phyloP scores from a whole-genome alignment of 2,888 invertebrate genomes.

The Hofmannophila pseudospretella region DNA sequence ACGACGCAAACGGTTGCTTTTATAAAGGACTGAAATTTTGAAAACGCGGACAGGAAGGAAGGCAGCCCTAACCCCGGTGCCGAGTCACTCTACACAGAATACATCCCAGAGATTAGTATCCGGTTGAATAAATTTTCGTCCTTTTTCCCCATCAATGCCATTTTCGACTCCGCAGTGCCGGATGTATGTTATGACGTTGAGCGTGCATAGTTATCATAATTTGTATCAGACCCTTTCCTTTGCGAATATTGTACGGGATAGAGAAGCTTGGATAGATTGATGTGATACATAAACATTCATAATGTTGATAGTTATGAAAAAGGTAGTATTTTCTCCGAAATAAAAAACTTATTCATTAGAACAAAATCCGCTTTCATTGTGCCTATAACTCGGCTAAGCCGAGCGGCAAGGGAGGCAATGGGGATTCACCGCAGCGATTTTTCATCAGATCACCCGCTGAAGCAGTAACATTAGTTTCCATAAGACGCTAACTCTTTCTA shows the following conservation, averaged over 20 bases:
- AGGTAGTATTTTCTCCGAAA: too few species aligned
- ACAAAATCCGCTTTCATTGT: constrained; percentile 20
- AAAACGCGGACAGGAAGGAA: background rate
- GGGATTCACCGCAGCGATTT: constrained; percentile 25
- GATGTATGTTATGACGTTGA: constrained; percentile 18
- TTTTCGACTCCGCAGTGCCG: constrained; percentile 17
- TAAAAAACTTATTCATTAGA: too few species aligned
- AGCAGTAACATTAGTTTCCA: constrained; percentile 23
- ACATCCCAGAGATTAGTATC: constrained; percentile 26
- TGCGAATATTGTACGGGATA: background rate
- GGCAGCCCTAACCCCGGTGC: background rate
- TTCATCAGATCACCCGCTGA: constrained; percentile 23
- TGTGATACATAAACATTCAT: background rate
- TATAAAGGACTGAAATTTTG: background rate
- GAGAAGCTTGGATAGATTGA: background rate
- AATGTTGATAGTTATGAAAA: too few species aligned
- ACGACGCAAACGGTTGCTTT: too few species aligned
- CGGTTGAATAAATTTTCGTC: constrained; percentile 29
- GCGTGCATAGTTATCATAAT: constrained; percentile 18
- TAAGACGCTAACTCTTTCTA: constrained; percentile 11
- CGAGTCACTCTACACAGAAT: constrained; percentile 5
- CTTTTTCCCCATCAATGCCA: constrained; percentile 22
- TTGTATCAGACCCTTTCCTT: constrained; percentile 5
- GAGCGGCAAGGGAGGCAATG: constrained; percentile 6
- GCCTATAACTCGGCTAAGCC: constrained; percentile 30